Percentiles rank a stretch among this genome's conserved stretches.
These are phyloP conservation scores for Eidolon dupreanum DNA, from an alignment of 2,797 vertebrate species.

Conservation along the genomic window DNA sequence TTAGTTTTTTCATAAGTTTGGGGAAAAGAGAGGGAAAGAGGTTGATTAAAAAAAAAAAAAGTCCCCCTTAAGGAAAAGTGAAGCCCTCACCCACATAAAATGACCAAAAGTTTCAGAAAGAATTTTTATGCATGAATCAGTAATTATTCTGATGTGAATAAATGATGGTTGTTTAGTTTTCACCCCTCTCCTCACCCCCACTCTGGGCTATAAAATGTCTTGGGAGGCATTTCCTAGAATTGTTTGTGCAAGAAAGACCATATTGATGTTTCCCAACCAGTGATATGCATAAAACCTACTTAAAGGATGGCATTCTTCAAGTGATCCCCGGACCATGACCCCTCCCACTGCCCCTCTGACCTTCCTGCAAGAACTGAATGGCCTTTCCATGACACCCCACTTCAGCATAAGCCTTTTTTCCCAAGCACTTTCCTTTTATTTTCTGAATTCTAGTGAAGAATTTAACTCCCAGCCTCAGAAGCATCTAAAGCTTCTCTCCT, in stretches of 20 bases:
- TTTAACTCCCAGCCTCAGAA: constrained; percentile 38
- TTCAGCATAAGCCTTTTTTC: constrained; percentile 52
- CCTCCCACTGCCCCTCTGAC: constrained; percentile 69
- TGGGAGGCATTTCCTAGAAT: constrained; percentile 37
- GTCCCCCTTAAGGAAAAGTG: background rate
- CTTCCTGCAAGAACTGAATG: constrained; percentile 65
- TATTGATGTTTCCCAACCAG: constrained; percentile 9
- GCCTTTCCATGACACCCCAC: constrained; percentile 63
- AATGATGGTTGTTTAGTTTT: background rate
- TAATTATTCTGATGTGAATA: background rate
- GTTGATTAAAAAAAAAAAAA: constrained; percentile 5
- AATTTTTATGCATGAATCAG: background rate
- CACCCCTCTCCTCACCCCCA: background rate
- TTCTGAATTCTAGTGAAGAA: constrained; percentile 61
- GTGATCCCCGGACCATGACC: background rate
- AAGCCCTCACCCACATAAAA: background rate
- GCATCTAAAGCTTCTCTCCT: background rate
- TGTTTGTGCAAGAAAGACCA: constrained; percentile 45
- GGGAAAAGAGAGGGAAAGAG: background rate
- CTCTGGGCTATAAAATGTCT: constrained; percentile 4
- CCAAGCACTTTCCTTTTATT: constrained; percentile 55
- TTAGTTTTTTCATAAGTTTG: background rate
- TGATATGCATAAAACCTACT: constrained; percentile 48
- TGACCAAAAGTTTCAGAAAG: background rate
- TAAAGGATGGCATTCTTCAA: constrained; percentile 63